A percentile compares a stretch with the other conserved stretches of the same genome.
These are phyloP conservation scores for Aethes cnicana DNA, from an alignment of 2,888 invertebrate species.

Conservation along the genomic window DNA sequence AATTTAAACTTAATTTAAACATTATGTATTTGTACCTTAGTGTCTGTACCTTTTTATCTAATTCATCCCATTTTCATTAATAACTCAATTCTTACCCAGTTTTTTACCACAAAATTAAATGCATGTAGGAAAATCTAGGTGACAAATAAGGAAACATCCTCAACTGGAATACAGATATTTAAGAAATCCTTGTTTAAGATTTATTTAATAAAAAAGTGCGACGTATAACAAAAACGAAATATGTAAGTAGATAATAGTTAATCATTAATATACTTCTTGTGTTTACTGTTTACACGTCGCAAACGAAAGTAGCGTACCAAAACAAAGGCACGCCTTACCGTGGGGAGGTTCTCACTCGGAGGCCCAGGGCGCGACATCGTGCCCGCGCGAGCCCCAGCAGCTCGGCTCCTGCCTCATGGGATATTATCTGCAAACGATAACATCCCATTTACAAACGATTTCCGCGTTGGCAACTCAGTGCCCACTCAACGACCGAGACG, in stretches of 20 bases:
- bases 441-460: slow-evolving; percentile 28
- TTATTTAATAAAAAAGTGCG: too few species aligned
- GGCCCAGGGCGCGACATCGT: slow-evolving; percentile 84
- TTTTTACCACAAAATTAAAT: too few species aligned
- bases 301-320: not conserved
- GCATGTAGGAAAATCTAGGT: too few species aligned
- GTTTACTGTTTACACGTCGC: not conserved
- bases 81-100: too few species aligned
- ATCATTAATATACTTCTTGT: slow-evolving; percentile 10
- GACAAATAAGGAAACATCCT: too few species aligned
- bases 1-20: too few species aligned
- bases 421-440: slow-evolving; percentile 56
- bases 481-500: slow-evolving; percentile 43
- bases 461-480: slow-evolving; percentile 46
- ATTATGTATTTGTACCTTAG: too few species aligned
- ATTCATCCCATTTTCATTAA: too few species aligned
- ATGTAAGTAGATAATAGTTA: slow-evolving; percentile 7
- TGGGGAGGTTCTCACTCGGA: slow-evolving; percentile 87
- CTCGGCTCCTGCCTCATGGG: slow-evolving; percentile 48
- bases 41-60: too few species aligned
- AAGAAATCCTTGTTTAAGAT: too few species aligned
- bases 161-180: too few species aligned
- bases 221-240: not conserved
- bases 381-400: slow-evolving; percentile 35
- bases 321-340: slow-evolving; percentile 53